Evolutionary conservation across 2,888 invertebrate genomes (phyloP), one percentile per base, ranked within the genome.

Genomic region (Acanthococcus lagerstroemiae): DNA sequence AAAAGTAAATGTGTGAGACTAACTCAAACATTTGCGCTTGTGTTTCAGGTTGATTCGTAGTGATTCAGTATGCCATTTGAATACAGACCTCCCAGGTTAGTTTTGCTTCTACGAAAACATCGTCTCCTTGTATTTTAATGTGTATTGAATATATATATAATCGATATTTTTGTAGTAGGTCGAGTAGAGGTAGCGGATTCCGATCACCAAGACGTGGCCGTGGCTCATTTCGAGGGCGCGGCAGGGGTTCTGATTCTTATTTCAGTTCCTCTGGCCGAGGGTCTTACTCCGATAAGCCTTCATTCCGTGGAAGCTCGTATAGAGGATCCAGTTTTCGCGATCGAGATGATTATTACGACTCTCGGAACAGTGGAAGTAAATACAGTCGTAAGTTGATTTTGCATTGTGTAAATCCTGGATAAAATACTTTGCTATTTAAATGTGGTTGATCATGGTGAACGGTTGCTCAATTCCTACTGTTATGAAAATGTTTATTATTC

Each of bases 211-310:
- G 60, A 58, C n/a, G 46, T 45, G 19, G 19, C 21, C 25, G 48
- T 21, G 48, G 26, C 3, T 50, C 60, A 4, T 60, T 60, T 21
- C 50, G 60, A 12, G 60, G 60, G 17, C 60, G 60, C 12, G 60
- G 60, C 5, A 44, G 50, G 27, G 60, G 60, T 24, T 50, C 60
- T 7, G 50, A 60, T 30, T 25, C 27, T 17, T 50, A 50, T n/a
- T 50, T 45, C n/a, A 12, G 58, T 9, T 58, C 58, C 2, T 45
- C 45, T 48, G 26, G 19, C 17, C 60, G 60, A 46, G 60, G 48
- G n/a, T 60, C 60, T 17, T 60, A 15, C n/a, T 44, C 19, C 19
- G 17, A 2, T 17, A 56, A 25, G 17, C 22, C 44, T 12, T 44
- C 44, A 12, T 57, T 22, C 44, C 45, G 44, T 21, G 45, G 50